These are phyloP conservation scores for Saturnia pavonia DNA, from an alignment of 2,888 invertebrate genomes.

Conservation along the genomic window DNA sequence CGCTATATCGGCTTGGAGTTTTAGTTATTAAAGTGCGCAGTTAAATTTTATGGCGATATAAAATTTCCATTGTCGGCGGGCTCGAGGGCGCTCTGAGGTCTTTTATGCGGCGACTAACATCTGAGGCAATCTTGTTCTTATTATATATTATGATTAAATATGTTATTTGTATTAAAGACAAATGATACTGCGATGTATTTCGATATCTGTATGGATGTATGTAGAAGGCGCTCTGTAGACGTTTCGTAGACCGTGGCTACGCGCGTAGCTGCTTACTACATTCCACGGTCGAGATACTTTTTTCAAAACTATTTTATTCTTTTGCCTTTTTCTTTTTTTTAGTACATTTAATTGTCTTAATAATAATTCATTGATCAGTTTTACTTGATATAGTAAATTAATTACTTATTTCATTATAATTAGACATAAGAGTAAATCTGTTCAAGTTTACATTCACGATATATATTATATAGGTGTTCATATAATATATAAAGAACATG, in stretches of 20 bases:
- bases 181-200: conserved; percentile 19
- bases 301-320: not conserved
- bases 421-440: too few species aligned
- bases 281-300: not conserved
- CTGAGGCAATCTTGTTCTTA: conserved; percentile 37
- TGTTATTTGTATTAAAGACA: conserved; percentile 29
- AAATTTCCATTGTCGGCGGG: conserved; percentile 69
- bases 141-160: conserved; percentile 27
- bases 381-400: not conserved
- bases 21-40: conserved; percentile 77
- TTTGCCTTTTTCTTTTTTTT: not conserved
- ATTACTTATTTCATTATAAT: not conserved
- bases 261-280: not conserved
- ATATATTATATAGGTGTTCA: too few species aligned
- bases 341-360: not conserved
- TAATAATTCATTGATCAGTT: not conserved
- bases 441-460: too few species aligned
- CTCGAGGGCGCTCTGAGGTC: conserved; percentile 52
- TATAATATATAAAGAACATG: too few species aligned
- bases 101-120: conserved; percentile 46
- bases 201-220: conserved; percentile 8
- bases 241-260: conserved; percentile 6
- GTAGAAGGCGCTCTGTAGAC: conserved; percentile 20
- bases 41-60: conserved; percentile 73
- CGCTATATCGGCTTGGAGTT: conserved; percentile 71